Evolutionary conservation across 2,113 vertebrate species (phyloP).

Genomic region (Microcebus lehilahytsara): DNA sequence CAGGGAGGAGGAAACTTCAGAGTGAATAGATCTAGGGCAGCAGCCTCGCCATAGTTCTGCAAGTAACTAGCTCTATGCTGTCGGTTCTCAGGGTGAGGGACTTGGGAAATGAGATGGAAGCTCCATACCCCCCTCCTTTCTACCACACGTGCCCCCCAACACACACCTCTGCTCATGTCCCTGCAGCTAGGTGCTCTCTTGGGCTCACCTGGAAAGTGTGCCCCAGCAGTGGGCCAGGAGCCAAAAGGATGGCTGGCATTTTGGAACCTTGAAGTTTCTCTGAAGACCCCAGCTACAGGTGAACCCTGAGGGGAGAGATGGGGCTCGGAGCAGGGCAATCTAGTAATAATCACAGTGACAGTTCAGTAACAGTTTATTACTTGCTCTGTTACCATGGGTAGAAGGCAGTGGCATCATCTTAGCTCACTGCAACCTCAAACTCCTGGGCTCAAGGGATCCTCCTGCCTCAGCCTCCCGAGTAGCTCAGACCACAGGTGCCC

Average conservation of each 20-base stretch:
- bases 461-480: too few relatives aligned
- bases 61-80: too few relatives aligned
- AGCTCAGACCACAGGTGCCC: rapidly evolving
- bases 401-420: too few relatives aligned
- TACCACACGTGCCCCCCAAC: too few relatives aligned
- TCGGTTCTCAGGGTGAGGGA: background rate
- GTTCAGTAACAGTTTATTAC: background rate
- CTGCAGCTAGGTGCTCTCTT: background rate
- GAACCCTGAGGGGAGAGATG: background rate
- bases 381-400: too few relatives aligned
- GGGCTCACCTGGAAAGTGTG: background rate
- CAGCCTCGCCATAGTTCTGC: too few relatives aligned
- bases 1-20: too few relatives aligned
- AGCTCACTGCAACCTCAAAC: too few relatives aligned
- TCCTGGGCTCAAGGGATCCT: too few relatives aligned
- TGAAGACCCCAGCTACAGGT: background rate
- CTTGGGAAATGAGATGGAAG: background rate
- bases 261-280: background rate
- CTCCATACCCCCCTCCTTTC: background rate
- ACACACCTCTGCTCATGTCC: background rate
- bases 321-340: background rate
- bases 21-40: background rate
- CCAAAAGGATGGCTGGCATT: background rate
- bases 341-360: background rate
- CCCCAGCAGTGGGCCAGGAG: background rate